Percentiles rank a stretch among this genome's conserved stretches.
These are phyloP conservation scores for Caenorhabditis uteleia DNA, from an alignment of 2,888 invertebrate species.

Conservation along the genomic window DNA sequence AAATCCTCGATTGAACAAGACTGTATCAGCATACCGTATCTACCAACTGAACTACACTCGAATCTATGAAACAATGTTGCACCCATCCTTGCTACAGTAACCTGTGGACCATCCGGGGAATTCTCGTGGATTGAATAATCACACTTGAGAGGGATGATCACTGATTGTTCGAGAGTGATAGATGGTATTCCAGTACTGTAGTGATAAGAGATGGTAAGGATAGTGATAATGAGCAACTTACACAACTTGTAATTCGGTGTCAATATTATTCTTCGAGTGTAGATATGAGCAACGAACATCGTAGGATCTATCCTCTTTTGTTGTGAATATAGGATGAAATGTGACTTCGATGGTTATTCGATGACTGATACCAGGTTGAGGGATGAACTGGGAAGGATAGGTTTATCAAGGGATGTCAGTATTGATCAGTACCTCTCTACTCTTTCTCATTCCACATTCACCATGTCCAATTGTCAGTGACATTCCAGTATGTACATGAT, in stretches of 20 bases:
- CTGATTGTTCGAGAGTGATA: conserved; percentile 52
- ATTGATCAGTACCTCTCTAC: conserved; percentile 47
- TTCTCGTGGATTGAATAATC: conserved; percentile 55
- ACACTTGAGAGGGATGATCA: conserved; percentile 56
- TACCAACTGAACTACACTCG: conserved; percentile 56
- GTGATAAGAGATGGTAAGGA: too few species aligned
- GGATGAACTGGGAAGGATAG: conserved; percentile 18
- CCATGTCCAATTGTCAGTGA: conserved; percentile 58
- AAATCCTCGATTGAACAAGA: conserved; percentile 47
- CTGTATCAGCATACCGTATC: conserved; percentile 40
- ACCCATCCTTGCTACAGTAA: conserved; percentile 48
- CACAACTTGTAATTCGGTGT: not conserved
- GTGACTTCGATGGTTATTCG: conserved; percentile 58
- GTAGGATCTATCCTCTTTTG: conserved; percentile 64
- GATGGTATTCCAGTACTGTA: conserved; percentile 52
- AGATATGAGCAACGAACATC: conserved; percentile 65
- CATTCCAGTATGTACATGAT: conserved; percentile 46
- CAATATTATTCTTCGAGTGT: conserved; percentile 27
- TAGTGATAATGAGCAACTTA: not conserved
- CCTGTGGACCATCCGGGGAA: conserved; percentile 51
- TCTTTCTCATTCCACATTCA: conserved; percentile 65
- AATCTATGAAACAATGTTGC: conserved; percentile 58
- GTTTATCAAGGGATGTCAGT: not conserved
- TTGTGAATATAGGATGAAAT: conserved; percentile 65
- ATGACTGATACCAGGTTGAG: conserved; percentile 59